These are phyloP conservation scores for Meghimatium bilineatum DNA, from an alignment of 2,888 invertebrate species.

Conservation along the genomic window DNA sequence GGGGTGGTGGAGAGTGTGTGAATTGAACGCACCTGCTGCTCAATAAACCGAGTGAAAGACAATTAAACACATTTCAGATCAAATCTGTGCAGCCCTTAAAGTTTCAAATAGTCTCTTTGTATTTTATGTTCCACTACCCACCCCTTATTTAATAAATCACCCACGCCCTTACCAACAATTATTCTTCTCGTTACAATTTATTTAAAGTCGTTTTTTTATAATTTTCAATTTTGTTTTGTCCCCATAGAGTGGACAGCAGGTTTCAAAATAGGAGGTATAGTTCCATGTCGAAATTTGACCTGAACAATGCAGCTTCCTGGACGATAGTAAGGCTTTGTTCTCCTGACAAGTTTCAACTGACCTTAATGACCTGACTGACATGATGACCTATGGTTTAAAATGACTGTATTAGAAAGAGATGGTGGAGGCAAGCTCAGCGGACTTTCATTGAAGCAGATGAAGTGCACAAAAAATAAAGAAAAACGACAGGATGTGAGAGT, in stretches of 20 bases:
- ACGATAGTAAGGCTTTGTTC: not conserved
- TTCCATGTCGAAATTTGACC: slow-evolving; percentile 10
- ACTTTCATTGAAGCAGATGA: too few species aligned
- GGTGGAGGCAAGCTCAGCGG: not conserved
- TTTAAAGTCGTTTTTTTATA: not conserved
- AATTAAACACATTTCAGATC: not conserved
- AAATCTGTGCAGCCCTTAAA: not conserved
- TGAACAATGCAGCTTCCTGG: not conserved
- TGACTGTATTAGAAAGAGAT: not conserved
- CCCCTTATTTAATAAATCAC: too few species aligned
- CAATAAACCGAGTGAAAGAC: not conserved
- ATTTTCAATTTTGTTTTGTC: not conserved
- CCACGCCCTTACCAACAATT: not conserved
- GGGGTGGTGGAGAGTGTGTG: too few species aligned
- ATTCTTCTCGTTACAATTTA: not conserved
- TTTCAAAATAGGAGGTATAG: too few species aligned
- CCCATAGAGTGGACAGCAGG: not conserved
- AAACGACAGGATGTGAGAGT: too few species aligned
- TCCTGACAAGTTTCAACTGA: not conserved
- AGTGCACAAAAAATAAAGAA: too few species aligned
- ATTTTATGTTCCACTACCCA: not conserved
- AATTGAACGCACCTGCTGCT: slow-evolving; percentile 29
- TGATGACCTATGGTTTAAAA: slow-evolving; percentile 20
- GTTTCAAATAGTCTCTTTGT: not conserved
- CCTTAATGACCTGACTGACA: slow-evolving; percentile 15